Evolutionary conservation across 2,797 vertebrate genomes (phyloP), one percentile per base, ranked within the genome.

Genomic region (Pipistrellus nathusii): DNA sequence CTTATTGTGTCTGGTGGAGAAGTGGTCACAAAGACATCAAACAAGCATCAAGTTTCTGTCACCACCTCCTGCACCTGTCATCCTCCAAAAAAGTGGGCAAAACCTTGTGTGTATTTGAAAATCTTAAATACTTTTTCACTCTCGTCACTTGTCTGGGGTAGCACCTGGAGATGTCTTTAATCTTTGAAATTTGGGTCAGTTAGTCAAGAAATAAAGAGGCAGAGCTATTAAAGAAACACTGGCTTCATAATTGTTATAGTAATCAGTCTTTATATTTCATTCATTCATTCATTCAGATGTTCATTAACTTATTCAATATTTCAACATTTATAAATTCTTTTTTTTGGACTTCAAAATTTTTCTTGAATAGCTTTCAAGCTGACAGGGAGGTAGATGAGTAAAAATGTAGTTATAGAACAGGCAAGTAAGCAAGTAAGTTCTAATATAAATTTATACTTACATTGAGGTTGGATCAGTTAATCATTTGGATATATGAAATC

Each of bases 1-100:
- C 64, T 71, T 53, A 76, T 59, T 62, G 73, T 96, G 38, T 97
- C 96, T 97, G 21, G 66, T 96, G 51, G 68, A 96, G 91, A 97
- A 96, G 68, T 15, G 80, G 88, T 93, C 93, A 93, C 3, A 8
- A 90, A 96, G 85, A 75, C 93, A 95, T 97, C 95, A 83, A 93
- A 97, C 53, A 68, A 71, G 14, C 75, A 38, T 91, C 25, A 27
- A 48, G 78, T 81, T 69, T 96, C 85, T 87, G 85, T 80, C n/a
- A 48, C 76, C 27, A 23, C 85, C 88, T 69, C 4, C 14, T 78
- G 51, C 90, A 94, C 83, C 82, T 88, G 92, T 66, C 30, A 14
- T n/a, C 85, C 92, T 92, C 88, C 85, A 90, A 95, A 96, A 62
- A 96, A 92, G 44, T 2, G 0, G 68, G 20, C 53, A 57, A 95